Base-by-base conservation (phyloP, 2,888 invertebrate species). In the Acanthosepion pharaonis region DNA sequence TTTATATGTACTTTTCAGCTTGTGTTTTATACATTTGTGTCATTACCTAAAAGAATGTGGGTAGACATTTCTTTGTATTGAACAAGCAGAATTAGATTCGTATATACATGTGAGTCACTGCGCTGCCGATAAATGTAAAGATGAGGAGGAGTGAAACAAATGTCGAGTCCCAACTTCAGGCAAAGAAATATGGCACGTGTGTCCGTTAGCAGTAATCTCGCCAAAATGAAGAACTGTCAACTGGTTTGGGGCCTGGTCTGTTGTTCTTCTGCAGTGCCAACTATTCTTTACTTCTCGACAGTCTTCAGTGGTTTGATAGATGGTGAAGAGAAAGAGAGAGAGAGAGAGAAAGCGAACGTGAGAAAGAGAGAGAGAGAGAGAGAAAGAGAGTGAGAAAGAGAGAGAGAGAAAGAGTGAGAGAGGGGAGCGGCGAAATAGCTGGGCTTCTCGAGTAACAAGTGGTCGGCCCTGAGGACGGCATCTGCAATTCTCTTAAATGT, bases 181-280 rank as follows among this genome's bases (percentile, higher is more conserved):
- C 78, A 15, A n/a, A 78, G 78, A 33, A 78, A 78, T 78, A n/a
- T 78, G 78, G 78, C n/a, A 78, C 78, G n/a, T 78, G 78, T 78
- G 78, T n/a, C 78, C 78, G 78, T 78, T 78, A 78, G 78, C 78
- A 78, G 78, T 78, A 78, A 78, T 78, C 33, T 78, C 78, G n/a
- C 78, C 78, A n/a, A 78, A 78, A 78, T 78, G 78, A 78, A 18
- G 78, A 78, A n/a, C 78, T 33, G 78, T 78, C 78, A 18, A 78
- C 78, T 78, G n/a, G 23, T 64, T 78, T 9, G 8, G 9, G n/a
- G 78, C n/a, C 78, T n/a, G 28, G 78, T 78, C n/a, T 78, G 78
- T 78, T 15, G n/a, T 78, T n/a, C 78, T n/a, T 78, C n/a, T 33
- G 15, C 5, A n/a, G 78, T 78, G 59, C 23, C 23, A 20, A 51